phyloP scores from a whole-genome alignment of 2,113 vertebrate genomes.

The Apteryx mantelli region DNA sequence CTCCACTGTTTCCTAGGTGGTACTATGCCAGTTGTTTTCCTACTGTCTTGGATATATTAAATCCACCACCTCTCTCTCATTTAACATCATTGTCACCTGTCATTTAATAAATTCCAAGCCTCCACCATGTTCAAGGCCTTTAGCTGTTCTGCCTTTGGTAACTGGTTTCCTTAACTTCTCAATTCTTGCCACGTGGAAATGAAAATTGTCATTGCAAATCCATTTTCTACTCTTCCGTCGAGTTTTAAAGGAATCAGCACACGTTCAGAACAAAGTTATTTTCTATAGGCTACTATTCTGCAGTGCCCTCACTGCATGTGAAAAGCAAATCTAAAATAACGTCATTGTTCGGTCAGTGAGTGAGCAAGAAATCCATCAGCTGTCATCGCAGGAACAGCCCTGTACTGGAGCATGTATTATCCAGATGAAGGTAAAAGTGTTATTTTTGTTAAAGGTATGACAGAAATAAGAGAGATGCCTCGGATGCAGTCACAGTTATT shows the following conservation, averaged over 20 bases:
- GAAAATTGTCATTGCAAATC: background rate
- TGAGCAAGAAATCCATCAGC: background rate
- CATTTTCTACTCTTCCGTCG: background rate
- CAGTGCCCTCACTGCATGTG: background rate
- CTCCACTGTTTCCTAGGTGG: background rate
- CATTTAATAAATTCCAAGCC: background rate
- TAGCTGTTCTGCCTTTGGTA: background rate
- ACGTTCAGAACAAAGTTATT: background rate
- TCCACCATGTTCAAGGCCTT: background rate
- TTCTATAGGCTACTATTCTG: constrained; percentile 21
- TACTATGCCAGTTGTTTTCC: background rate
- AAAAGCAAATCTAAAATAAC: constrained; percentile 51
- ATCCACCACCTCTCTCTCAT: background rate
- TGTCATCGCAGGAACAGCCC: background rate
- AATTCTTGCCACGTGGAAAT: background rate
- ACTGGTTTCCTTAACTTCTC: constrained; percentile 2
- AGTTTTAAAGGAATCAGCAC: background rate
- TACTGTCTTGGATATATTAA: background rate
- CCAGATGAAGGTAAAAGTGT: background rate
- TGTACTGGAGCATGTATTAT: rapidly evolving
- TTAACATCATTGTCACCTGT: background rate
- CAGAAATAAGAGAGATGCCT: background rate
- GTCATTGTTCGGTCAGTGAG: constrained; percentile 11
- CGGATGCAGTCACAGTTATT: background rate
- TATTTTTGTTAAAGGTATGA: background rate